These are phyloP conservation scores for Pectinophora gossypiella DNA, from an alignment of 1,140 invertebrate species.

Conservation along the genomic window DNA sequence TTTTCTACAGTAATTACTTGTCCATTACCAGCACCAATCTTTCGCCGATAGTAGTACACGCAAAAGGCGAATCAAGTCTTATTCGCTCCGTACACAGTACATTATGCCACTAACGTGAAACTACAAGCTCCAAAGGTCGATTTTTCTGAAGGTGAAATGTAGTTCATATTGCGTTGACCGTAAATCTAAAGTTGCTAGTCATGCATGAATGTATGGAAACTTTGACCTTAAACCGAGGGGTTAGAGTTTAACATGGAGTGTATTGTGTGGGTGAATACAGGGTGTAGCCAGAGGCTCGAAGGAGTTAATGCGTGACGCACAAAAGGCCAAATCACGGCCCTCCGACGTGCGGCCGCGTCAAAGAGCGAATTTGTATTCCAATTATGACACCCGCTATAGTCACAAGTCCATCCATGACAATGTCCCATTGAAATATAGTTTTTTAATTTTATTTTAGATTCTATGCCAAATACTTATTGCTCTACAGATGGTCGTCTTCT, in stretches of 20 bases:
- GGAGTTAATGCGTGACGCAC: slow-evolving; percentile 71
- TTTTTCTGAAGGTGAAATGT: slow-evolving; percentile 47
- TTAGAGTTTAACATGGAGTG: slow-evolving; percentile 24
- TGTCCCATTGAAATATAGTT: no score
- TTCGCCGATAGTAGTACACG: slow-evolving; percentile 19
- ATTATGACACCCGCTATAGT: slow-evolving; percentile 60
- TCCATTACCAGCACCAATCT: slow-evolving; percentile 68
- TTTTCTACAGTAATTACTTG: slow-evolving; percentile 70
- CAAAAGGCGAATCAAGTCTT: slow-evolving; percentile 26
- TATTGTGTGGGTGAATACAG: neutral
- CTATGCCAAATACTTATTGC: no score
- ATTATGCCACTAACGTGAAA: slow-evolving; percentile 15
- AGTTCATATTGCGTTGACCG: slow-evolving; percentile 54
- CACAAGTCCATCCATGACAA: slow-evolving; percentile 50
- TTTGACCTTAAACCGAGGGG: slow-evolving; percentile 17
- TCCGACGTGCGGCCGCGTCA: slow-evolving; percentile 52
- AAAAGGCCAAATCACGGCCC: slow-evolving; percentile 70
- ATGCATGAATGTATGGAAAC: slow-evolving; percentile 21
- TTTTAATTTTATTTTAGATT: no score
- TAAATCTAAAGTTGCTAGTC: slow-evolving; percentile 53
- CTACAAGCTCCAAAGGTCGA: slow-evolving; percentile 11
- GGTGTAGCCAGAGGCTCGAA: slow-evolving; percentile 32
- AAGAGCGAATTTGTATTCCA: slow-evolving; percentile 73
- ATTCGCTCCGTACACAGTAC: slow-evolving; percentile 21
- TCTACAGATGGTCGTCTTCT: no score